Evolutionary conservation across 2,113 vertebrate species (phyloP).

Genomic region (Xiphias gladius): DNA sequence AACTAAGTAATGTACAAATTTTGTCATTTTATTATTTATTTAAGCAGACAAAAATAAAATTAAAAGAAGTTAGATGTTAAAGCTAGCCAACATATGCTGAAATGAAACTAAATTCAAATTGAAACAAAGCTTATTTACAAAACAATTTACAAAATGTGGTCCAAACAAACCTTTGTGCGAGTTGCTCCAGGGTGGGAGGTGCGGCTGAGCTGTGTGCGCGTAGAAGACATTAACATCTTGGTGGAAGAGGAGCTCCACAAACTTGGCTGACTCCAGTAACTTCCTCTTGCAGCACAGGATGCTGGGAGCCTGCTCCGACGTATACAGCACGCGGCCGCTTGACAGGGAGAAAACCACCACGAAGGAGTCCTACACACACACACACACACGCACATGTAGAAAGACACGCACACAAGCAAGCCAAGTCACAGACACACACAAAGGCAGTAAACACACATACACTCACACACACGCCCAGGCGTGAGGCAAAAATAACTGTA

Average conservation of each 20-base stretch:
- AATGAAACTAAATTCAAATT: no score
- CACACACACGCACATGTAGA: slow-evolving; percentile 34
- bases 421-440: slow-evolving; percentile 66
- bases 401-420: slow-evolving; percentile 58
- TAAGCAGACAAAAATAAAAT: background rate
- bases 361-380: slow-evolving; percentile 87
- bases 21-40: background rate
- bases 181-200: slow-evolving; percentile 89
- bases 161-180: slow-evolving; percentile 69
- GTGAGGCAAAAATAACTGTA: slow-evolving; percentile 40
- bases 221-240: slow-evolving; percentile 92
- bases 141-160: background rate
- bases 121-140: no score
- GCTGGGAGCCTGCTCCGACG: slow-evolving; percentile 89
- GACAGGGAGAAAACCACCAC: slow-evolving; percentile 90
- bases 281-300: slow-evolving; percentile 89
- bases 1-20: no score
- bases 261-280: slow-evolving; percentile 86
- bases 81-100: background rate
- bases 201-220: slow-evolving; percentile 86
- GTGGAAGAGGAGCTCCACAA: slow-evolving; percentile 91
- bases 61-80: background rate
- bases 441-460: slow-evolving; percentile 62
- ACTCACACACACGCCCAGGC: slow-evolving; percentile 54
- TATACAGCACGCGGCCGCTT: slow-evolving; percentile 87